Base-by-base conservation (phyloP, 2,888 invertebrate genomes). In the Hydriomena furcata region DNA sequence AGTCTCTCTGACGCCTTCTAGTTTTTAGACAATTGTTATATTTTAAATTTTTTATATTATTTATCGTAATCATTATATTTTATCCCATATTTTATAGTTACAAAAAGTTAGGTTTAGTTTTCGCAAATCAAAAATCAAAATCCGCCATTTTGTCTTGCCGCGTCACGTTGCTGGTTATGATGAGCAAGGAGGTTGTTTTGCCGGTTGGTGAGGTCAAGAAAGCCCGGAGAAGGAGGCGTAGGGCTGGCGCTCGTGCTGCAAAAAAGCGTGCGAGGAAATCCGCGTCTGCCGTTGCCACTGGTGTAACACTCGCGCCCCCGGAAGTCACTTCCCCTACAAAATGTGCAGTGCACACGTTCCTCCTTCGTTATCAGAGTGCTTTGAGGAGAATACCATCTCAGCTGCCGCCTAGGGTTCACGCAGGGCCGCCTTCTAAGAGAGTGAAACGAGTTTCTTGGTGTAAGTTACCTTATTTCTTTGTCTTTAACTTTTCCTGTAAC, bases 371-470 rank as follows among this genome's bases (percentile, higher is more conserved):
- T 60, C 87, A 83, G 60, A 84, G 79, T 58, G 84, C 88, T 5
- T 58, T 90, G 64, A 70, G 89, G 59, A 79, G 66, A 66, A 78
- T 90, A 32, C 90, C 90, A 1, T 53, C 82, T 4, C 83, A 82
- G 27, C 60, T 85, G 32, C 90, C 90, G 41, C 90, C 90, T 21
- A 81, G 67, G 52, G 63, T 89, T 8, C 82, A 73, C 60, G 83
- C 88, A 2, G 88, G 89, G 0, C 90, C 88, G 7, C 83, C 84
- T 2, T 72, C 84, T 34, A 88, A 87, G 63, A 73, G 90, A 43
- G 82, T 86, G 52, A 89, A 88, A 53, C 73, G 88, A 5, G 90
- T 90, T 5, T 90, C 90, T 25, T 89, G 87, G 89, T 75, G 90
- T 90, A 78, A 90, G 90, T 87, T 8, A 43, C 30, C 20, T 61